Percentiles rank a stretch among this genome's conserved stretches.
These are phyloP conservation scores for Manis javanica DNA, from an alignment of 2,797 vertebrate species.

Conservation along the genomic window DNA sequence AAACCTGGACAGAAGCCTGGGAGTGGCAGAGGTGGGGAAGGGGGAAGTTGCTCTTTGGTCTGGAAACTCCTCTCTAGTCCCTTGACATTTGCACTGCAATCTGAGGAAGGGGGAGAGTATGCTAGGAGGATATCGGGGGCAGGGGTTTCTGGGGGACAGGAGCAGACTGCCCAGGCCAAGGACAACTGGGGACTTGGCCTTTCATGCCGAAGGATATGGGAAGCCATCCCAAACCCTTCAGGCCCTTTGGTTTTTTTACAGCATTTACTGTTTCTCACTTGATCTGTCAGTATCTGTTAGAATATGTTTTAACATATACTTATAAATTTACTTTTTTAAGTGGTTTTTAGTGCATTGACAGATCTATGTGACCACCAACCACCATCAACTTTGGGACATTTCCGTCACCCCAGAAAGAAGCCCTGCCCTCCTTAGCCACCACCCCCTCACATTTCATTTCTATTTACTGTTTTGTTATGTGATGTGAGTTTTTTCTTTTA, in stretches of 20 bases:
- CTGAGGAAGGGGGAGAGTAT: not conserved
- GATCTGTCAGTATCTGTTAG: not conserved
- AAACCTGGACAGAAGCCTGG: not conserved
- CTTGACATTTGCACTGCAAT: not conserved
- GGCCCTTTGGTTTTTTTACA: not conserved
- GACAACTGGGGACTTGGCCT: accelerated
- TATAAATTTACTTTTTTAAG: not conserved
- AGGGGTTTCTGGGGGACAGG: not conserved
- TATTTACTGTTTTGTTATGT: not conserved
- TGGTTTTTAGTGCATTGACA: not conserved
- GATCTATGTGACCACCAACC: accelerated
- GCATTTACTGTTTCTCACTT: no score
- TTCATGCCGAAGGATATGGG: accelerated
- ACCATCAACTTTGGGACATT: not conserved
- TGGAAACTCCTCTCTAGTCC: not conserved
- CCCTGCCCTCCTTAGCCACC: not conserved
- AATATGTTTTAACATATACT: not conserved
- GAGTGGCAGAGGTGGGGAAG: not conserved
- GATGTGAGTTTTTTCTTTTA: not conserved
- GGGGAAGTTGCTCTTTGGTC: accelerated
- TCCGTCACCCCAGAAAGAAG: not conserved
- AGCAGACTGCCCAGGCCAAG: not conserved
- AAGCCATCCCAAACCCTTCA: accelerated
- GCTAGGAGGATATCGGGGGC: accelerated
- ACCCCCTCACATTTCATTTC: not conserved